Evolutionary conservation across 2,888 invertebrate genomes (phyloP).

Genomic region (Sminthurides aquaticus): DNA sequence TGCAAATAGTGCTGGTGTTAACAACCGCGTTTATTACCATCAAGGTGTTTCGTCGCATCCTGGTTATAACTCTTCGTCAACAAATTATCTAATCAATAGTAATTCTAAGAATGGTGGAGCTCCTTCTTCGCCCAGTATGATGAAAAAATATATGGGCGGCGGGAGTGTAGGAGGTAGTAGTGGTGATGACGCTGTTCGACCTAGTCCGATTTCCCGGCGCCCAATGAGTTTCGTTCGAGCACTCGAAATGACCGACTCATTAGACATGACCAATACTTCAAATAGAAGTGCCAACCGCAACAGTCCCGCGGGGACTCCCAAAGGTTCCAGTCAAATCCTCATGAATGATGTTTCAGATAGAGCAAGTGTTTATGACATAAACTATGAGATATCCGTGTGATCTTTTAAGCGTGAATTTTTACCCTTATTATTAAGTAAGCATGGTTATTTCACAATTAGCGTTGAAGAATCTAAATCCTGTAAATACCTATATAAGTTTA

Average conservation of each 20-base stretch:
- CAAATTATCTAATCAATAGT: conserved; percentile 19
- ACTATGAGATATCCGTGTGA: conserved; percentile 92
- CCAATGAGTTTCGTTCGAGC: conserved; percentile 85
- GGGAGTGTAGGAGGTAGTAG: conserved; percentile 48
- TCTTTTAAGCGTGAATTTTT: conserved; percentile 43
- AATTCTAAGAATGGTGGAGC: conserved; percentile 9
- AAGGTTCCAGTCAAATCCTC: conserved; percentile 38
- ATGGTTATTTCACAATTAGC: too few relatives aligned
- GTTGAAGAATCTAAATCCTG: too few relatives aligned
- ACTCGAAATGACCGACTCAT: conserved; percentile 78
- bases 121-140: conserved; percentile 60
- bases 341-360: conserved; percentile 65
- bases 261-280: conserved; percentile 60
- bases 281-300: conserved; percentile 36
- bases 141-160: conserved; percentile 47
- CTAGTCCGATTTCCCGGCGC: conserved; percentile 46
- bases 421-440: conserved; percentile 5
- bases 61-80: conserved; percentile 33
- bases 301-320: conserved; percentile 42
- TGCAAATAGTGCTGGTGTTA: conserved; percentile 41
- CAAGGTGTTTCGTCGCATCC: conserved; percentile 34
- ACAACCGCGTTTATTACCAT: conserved; percentile 44
- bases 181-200: conserved; percentile 26
- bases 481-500: too few relatives aligned
- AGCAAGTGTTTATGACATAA: conserved; percentile 86